Base-by-base conservation (phyloP, 2,797 vertebrate species). In the Fundulus diaphanus region DNA sequence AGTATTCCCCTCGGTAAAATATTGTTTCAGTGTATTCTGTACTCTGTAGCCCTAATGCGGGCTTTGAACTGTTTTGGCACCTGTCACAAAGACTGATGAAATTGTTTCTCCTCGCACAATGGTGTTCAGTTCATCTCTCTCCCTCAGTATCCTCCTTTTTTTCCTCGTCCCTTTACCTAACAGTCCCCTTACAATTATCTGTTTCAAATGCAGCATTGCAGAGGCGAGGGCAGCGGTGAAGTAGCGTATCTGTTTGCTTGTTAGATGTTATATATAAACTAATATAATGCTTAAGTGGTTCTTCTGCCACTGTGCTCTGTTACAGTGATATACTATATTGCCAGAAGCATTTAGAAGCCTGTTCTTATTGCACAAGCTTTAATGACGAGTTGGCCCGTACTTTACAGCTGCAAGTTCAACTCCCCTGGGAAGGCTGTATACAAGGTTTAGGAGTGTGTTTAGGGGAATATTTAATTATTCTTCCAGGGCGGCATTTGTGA, bases 61-160 rank as follows among this genome's bases (percentile, higher is more conserved):
- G 71, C 87, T 90, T 91, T 92, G 87, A 90, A 90, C 87, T 83
- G 76, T 87, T 91, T 92, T 92, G 90, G 85, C 91, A 92, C 87
- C 89, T 90, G 91, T 91, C 92, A 91, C 81, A 81, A 87, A 81
- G 78, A 73, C 84, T 83, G 86, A 92, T 87, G 80, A 87, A 88
- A 89, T 85, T 81, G 70, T 88, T 90, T 87, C 70, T 86, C 78
- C 70, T 76, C 71, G 49, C 52, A 72, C 69, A 85, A 52, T 76
- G 83, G 56, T 81, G 82, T 80, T 51, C 31, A 42, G 67, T 82
- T 76, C 78, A 77, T 84, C 71, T 15, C 42, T n/a, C 76, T 75
- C 70, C 61, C 70, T 68, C 68, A 61, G 13, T 72, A 33, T 83
- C 72, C 66, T 73, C 42, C 61, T 68, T 80, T 83, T 56, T 35